phyloP scores from a whole-genome alignment of 2,797 vertebrate species.

The Lagodon rhomboides region DNA sequence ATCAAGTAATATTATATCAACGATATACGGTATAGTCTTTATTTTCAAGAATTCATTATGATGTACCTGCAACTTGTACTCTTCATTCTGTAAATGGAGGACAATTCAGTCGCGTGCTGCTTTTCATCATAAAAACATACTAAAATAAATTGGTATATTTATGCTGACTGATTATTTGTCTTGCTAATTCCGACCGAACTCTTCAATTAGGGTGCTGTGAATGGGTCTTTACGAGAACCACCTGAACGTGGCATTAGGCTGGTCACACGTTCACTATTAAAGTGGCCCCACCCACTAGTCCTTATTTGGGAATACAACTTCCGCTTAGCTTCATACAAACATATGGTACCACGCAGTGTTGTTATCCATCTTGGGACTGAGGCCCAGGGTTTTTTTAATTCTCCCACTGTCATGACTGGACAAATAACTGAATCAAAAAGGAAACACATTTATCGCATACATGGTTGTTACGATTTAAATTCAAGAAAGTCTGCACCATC shows the following conservation, averaged over 20 bases:
- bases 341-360: background rate
- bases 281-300: conserved; percentile 53
- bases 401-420: background rate
- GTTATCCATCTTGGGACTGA: background rate
- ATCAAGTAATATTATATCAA: background rate
- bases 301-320: conserved; percentile 26
- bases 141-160: background rate
- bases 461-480: background rate
- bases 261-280: conserved; percentile 74
- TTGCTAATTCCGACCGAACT: background rate
- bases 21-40: background rate
- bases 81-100: background rate
- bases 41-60: too few relatives aligned
- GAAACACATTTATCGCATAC: background rate
- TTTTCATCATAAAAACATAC: fast-evolving
- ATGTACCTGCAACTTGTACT: fast-evolving
- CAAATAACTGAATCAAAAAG: background rate
- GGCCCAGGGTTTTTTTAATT: background rate
- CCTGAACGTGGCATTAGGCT: conserved; percentile 39
- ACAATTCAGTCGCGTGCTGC: background rate
- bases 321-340: conserved; percentile 16
- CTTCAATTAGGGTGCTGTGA: fast-evolving
- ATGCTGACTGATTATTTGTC: fast-evolving
- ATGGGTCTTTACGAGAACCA: background rate
- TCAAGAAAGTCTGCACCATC: background rate